Conservation (phyloP, 2,888 invertebrate genomes). For the Conistra vaccinii region DNA sequence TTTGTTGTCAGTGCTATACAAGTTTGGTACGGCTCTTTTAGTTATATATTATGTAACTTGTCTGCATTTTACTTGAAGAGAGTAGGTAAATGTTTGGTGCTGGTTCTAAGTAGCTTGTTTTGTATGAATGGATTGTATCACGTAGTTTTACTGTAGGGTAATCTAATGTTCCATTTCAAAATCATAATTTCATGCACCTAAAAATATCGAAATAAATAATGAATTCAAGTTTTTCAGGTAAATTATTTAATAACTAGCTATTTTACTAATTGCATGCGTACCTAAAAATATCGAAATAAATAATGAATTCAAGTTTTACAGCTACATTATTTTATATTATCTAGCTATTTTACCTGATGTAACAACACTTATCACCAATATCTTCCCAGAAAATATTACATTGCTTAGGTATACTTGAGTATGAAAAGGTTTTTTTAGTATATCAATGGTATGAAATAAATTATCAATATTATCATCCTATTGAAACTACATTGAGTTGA, state of each 20-base stretch:
- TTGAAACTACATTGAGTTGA: not conserved
- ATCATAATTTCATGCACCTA: not conserved
- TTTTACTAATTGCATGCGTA: not conserved
- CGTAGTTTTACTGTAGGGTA: not conserved
- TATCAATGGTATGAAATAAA: too few relatives aligned
- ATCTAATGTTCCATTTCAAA: not conserved
- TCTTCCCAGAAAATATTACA: too few relatives aligned
- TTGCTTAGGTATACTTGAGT: too few relatives aligned
- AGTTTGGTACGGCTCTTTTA: conserved; percentile 52
- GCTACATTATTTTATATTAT: too few relatives aligned
- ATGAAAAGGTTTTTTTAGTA: too few relatives aligned
- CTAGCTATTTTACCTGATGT: not conserved
- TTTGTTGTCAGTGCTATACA: conserved; percentile 18
- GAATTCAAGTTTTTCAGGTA: not conserved
- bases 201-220: not conserved
- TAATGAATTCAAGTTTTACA: not conserved
- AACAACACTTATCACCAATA: not conserved
- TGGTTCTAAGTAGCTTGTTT: not conserved
- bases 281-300: not conserved
- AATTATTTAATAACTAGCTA: not conserved
- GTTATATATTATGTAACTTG: conserved; percentile 78
- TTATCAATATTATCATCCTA: not conserved
- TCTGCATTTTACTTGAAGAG: conserved; percentile 66
- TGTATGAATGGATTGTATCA: not conserved
- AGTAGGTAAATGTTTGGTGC: conserved; percentile 19